A percentile compares a stretch with the other conserved stretches of the same genome.
Conservation (phyloP, 2,888 invertebrate species). For the Hermaeophaga mercurialis region DNA sequence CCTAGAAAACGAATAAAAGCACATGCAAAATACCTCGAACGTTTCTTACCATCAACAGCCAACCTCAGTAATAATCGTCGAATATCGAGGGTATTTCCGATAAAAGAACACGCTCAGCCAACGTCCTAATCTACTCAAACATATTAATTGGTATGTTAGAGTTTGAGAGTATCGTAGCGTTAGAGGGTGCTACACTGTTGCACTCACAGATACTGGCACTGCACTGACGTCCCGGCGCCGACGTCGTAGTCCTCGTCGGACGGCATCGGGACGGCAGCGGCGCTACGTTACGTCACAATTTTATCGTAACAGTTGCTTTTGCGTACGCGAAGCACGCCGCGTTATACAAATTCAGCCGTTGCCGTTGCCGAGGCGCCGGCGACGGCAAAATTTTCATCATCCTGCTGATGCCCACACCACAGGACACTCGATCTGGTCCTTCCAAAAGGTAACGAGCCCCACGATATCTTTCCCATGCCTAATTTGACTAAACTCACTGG, state of each 20-base stretch:
- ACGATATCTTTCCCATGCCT: too few species aligned
- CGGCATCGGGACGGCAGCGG: constrained; percentile 18
- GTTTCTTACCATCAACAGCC: constrained; percentile 25
- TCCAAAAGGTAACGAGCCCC: background rate
- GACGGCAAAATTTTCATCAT: background rate
- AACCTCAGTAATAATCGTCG: constrained; percentile 1
- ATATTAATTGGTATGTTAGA: constrained; percentile 39
- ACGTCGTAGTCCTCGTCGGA: constrained; percentile 29
- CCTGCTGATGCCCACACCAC: constrained; percentile 2
- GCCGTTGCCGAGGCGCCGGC: background rate
- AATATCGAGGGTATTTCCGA: background rate
- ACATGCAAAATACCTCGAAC: constrained; percentile 5
- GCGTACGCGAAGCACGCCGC: constrained; percentile 14
- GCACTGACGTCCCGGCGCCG: constrained; percentile 49
- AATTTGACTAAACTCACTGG: too few species aligned
- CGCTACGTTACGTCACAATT: constrained; percentile 19
- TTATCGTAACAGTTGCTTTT: constrained; percentile 22
- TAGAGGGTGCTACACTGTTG: constrained; percentile 21
- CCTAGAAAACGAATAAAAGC: background rate
- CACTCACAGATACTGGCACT: constrained; percentile 38
- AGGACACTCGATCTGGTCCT: background rate
- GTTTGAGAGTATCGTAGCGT: constrained; percentile 22
- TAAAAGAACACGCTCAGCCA: background rate
- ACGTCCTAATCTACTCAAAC: constrained; percentile 39
- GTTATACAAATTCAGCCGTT: constrained; percentile 1